These are phyloP conservation scores for Caenorhabditis sinica DNA, from an alignment of 2,888 invertebrate species.

Conservation along the genomic window DNA sequence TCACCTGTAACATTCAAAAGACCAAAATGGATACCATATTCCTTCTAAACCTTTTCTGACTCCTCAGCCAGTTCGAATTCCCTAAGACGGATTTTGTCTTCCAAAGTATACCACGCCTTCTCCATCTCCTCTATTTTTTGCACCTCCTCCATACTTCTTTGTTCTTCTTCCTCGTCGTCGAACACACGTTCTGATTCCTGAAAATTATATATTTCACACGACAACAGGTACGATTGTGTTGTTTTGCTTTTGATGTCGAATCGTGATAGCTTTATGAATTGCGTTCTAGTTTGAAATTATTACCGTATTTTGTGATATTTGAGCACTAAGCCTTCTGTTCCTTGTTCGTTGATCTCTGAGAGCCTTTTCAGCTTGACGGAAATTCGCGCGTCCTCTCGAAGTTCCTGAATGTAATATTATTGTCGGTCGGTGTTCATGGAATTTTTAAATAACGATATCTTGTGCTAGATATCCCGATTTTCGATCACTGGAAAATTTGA, in stretches of 20 bases:
- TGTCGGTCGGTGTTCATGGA: not conserved
- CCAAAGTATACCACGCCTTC: slow-evolving; percentile 34
- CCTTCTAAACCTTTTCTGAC: slow-evolving; percentile 32
- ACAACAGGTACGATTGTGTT: not conserved
- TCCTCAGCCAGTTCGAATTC: slow-evolving; percentile 49
- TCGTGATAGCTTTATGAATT: not conserved
- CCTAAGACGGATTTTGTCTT: slow-evolving; percentile 51
- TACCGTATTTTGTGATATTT: slow-evolving; percentile 27
- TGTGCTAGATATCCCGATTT: not conserved
- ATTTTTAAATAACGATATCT: not conserved
- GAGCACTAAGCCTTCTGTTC: slow-evolving; percentile 23
- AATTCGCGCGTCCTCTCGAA: slow-evolving; percentile 52
- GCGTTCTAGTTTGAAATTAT: not conserved
- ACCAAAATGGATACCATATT: not conserved
- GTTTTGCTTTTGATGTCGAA: not conserved
- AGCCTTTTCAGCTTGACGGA: slow-evolving; percentile 58
- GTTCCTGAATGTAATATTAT: slow-evolving; percentile 42
- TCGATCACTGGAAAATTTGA: too few species aligned
- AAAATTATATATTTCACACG: not conserved
- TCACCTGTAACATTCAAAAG: slow-evolving; percentile 12
- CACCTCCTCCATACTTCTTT: slow-evolving; percentile 2
- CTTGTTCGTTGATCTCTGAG: slow-evolving; percentile 41
- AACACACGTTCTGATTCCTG: slow-evolving; percentile 19
- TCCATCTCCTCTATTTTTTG: slow-evolving; percentile 35
- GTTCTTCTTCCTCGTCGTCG: not conserved